Evolutionary conservation across 2,113 vertebrate species (phyloP).

Genomic region (Scytalopus superciliaris): DNA sequence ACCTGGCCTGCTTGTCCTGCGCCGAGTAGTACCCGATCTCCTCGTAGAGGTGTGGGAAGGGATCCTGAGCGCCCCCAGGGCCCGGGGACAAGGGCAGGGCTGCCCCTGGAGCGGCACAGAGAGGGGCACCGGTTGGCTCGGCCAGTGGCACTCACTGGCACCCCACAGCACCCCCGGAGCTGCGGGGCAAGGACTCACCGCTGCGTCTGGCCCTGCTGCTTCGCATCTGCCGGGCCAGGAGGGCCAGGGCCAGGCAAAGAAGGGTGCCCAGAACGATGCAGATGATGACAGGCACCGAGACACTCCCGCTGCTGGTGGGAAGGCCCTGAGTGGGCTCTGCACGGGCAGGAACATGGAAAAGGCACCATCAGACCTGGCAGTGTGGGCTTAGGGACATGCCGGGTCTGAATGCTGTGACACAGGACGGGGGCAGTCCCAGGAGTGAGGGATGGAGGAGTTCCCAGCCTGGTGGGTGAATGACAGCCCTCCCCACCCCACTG

Average conservation of each 20-base stretch:
- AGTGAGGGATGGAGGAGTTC: neutral
- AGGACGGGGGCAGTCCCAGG: too few species aligned
- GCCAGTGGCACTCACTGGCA: neutral
- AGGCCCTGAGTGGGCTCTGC: neutral
- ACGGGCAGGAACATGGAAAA: neutral
- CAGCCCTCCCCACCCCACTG: neutral
- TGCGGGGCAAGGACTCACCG: neutral
- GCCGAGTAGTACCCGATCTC: too few species aligned
- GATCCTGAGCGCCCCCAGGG: too few species aligned
- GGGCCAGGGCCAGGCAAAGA: neutral
- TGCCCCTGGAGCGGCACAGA: too few species aligned
- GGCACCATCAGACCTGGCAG: neutral
- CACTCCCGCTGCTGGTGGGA: fast-evolving
- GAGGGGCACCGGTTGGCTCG: too few species aligned
- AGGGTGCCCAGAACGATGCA: neutral
- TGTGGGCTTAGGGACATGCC: neutral
- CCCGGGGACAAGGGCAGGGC: too few species aligned
- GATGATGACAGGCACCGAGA: neutral
- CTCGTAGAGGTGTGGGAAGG: too few species aligned
- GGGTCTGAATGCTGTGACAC: too few species aligned
- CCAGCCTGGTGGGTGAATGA: too few species aligned
- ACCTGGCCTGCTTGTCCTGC: too few species aligned
- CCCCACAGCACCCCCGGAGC: neutral
- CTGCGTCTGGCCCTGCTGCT: neutral
- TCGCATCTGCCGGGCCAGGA: neutral